Evolutionary conservation across 2,888 invertebrate species (phyloP), one percentile per base, ranked within the genome.

Genomic region (Hemithea aestivaria): DNA sequence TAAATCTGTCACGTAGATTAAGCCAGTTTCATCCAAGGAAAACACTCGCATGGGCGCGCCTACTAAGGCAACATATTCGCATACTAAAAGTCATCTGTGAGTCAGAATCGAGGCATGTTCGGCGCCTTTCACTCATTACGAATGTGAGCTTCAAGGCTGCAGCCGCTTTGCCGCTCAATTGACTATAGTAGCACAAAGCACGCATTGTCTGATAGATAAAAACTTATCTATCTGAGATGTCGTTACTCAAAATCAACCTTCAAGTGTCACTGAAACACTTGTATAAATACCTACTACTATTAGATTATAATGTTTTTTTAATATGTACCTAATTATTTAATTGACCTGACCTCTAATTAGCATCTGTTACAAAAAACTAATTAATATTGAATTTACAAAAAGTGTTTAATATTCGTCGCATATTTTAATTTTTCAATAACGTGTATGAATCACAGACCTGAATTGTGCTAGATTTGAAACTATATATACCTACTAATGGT

Each of bases 71-170:
- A 44, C 53, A 49, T 54, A 58, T 57, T 59, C 51, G 45, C 57
- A 60, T 64, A 65, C 62, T 63, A 62, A 62, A 66, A 70, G 60
- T 61, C 62, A 66, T 59, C 50, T 54, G 58, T 78, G 77, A 79
- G 66, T 79, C 80, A 79, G 64, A 67, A 57, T 51, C 41, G 31
- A 40, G 57, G 57, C 62, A 67, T 67, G 71, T 66, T 57, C 65
- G 57, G 55, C 54, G 70, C 84, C 85, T 85, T 85, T 85, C 85
- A 80, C 85, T 81, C 70, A 74, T 75, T 79, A 73, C 63, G 62
- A 76, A 72, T 74, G 66, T 61, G 65, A 67, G 66, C 67, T 72
- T 67, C 79, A 84, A 85, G 84, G 84, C 69, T 78, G 65, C 28
- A 34, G 49, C 50, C 45, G 43, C 55, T 70, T 73, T 64, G 64